A percentile compares a stretch with the other conserved stretches of the same genome.
phyloP scores from a whole-genome alignment of 2,888 invertebrate genomes.

The Alloplasta piceator region DNA sequence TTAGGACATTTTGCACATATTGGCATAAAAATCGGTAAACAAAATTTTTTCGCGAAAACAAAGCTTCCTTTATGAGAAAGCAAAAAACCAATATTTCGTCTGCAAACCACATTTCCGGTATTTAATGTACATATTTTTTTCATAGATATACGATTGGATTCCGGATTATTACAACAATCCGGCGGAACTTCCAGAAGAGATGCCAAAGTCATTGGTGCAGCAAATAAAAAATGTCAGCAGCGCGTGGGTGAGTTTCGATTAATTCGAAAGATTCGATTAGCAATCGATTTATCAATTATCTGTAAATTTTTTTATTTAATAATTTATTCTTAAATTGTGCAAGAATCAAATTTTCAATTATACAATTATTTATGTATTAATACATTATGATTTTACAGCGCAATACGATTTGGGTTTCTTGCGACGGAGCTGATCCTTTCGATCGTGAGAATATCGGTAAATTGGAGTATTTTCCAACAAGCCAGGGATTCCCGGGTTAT shows the following conservation, averaged over 20 bases:
- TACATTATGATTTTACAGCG: slow-evolving; percentile 84
- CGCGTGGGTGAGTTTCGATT: slow-evolving; percentile 71
- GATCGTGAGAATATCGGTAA: slow-evolving; percentile 96
- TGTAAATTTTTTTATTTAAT: not conserved
- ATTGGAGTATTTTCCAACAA: slow-evolving; percentile 91
- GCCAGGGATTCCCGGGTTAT: slow-evolving; percentile 93
- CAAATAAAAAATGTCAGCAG: slow-evolving; percentile 82
- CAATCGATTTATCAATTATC: not conserved
- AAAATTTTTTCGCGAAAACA: too few relatives aligned
- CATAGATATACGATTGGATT: slow-evolving; percentile 89
- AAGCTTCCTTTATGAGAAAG: too few relatives aligned
- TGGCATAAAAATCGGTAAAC: too few relatives aligned
- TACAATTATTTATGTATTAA: too few relatives aligned
- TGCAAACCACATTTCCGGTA: not conserved
- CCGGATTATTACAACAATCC: slow-evolving; percentile 87
- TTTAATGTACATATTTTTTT: slow-evolving; percentile 67
- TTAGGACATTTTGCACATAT: too few relatives aligned
- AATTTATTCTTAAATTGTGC: slow-evolving; percentile 7
- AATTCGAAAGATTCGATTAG: not conserved
- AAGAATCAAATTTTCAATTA: not conserved
- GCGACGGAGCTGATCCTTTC: slow-evolving; percentile 96
- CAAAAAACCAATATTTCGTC: not conserved
- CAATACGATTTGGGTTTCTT: slow-evolving; percentile 95
- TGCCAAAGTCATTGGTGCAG: slow-evolving; percentile 85
- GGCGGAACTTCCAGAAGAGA: slow-evolving; percentile 85